Conservation (phyloP, 2,888 invertebrate species). For the Formica aserva region DNA sequence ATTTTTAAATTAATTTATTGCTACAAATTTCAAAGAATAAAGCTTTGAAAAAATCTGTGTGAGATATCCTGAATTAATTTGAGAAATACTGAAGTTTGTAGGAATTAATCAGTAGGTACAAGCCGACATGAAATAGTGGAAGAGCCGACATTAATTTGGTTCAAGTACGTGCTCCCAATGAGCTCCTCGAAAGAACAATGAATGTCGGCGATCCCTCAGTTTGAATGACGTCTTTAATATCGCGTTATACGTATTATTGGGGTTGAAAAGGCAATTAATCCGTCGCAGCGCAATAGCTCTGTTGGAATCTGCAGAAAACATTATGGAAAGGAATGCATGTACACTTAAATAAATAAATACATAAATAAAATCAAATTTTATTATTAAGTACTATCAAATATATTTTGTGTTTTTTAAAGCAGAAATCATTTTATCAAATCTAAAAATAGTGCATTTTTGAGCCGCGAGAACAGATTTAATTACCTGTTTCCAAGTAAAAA, state of each 20-base stretch:
- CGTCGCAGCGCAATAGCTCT: neutral
- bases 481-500: neutral
- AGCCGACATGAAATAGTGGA: neutral
- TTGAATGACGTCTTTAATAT: slow-evolving; percentile 52
- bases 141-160: slow-evolving; percentile 33
- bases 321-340: neutral
- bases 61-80: slow-evolving; percentile 6
- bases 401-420: neutral
- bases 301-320: neutral
- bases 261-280: slow-evolving; percentile 33
- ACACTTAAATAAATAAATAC: neutral
- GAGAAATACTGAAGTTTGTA: slow-evolving; percentile 1
- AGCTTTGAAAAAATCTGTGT: neutral
- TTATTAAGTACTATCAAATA: neutral
- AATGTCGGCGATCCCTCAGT: slow-evolving; percentile 35
- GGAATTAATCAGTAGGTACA: slow-evolving; percentile 12
- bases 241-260: slow-evolving; percentile 33
- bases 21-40: neutral
- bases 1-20: neutral
- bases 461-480: neutral
- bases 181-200: slow-evolving; percentile 44
- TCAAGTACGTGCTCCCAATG: slow-evolving; percentile 24
- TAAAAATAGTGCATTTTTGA: neutral
- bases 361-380: neutral
- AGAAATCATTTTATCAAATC: neutral